These are phyloP conservation scores for Chamaetylas fuelleborni DNA, from an alignment of 2,113 vertebrate genomes.

Conservation along the genomic window DNA sequence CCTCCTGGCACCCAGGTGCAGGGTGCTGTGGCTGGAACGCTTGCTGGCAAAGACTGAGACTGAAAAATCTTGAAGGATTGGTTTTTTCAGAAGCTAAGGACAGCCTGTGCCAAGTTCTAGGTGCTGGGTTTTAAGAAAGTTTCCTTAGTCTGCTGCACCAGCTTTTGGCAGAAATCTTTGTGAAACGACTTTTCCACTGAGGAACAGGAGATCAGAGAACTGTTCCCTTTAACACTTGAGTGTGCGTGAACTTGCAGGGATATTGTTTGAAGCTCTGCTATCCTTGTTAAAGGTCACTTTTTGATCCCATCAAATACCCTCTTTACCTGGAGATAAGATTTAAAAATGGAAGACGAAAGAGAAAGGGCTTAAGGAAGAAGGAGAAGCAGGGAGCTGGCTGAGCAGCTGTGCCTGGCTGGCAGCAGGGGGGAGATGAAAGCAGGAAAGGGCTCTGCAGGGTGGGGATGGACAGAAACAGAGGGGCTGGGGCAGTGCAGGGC, in stretches of 20 bases:
- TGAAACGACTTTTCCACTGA: background rate
- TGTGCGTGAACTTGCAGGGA: background rate
- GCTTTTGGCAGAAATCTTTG: slow-evolving; percentile 3
- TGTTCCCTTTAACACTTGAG: background rate
- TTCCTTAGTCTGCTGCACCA: background rate
- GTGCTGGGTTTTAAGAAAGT: background rate
- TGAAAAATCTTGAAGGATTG: background rate
- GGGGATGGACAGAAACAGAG: fast-evolving
- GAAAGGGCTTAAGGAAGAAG: slow-evolving; percentile 40
- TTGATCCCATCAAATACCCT: slow-evolving; percentile 40
- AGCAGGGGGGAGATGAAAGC: background rate
- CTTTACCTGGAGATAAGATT: slow-evolving; percentile 58
- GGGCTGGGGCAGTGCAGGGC: fast-evolving
- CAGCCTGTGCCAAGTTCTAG: background rate
- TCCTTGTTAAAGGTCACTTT: slow-evolving; percentile 45
- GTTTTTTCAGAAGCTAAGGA: background rate
- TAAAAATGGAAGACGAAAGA: slow-evolving; percentile 57
- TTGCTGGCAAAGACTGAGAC: background rate
- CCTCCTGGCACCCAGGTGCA: background rate
- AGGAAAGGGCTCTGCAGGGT: fast-evolving
- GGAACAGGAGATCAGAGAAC: slow-evolving; percentile 42
- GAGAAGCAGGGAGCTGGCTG: background rate
- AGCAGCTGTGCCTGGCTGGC: background rate
- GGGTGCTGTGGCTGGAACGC: background rate
- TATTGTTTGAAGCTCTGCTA: slow-evolving; percentile 44